A percentile compares a stretch with the other conserved stretches of the same genome.
Conservation (phyloP, 1,140 invertebrate genomes). For the Stratiolaelaps scimitus region DNA sequence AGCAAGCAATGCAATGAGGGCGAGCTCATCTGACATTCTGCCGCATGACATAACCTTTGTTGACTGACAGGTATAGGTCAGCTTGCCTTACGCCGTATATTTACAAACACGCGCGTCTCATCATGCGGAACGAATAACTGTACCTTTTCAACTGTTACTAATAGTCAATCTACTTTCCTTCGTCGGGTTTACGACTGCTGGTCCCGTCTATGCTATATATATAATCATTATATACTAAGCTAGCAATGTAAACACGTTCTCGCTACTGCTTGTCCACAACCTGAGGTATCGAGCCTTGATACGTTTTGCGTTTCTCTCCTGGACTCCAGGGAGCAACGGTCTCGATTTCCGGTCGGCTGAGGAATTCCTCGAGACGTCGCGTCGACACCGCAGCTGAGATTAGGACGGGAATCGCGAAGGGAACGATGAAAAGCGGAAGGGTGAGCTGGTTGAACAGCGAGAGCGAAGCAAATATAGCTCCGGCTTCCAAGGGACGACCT, state of each 20-base stretch:
- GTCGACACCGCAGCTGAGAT: slow-evolving; percentile 60
- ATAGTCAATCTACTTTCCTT: too few species aligned
- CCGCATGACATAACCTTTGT: too few species aligned
- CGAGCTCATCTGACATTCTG: not conserved
- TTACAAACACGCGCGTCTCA: too few species aligned
- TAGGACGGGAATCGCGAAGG: slow-evolving; percentile 60
- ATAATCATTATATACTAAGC: too few species aligned
- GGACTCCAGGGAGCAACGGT: slow-evolving; percentile 33
- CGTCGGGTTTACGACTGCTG: too few species aligned
- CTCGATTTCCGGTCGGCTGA: slow-evolving; percentile 52
- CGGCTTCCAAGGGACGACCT: slow-evolving; percentile 49
- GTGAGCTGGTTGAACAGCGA: slow-evolving; percentile 66
- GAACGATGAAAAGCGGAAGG: slow-evolving; percentile 62
- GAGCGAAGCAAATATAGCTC: slow-evolving; percentile 58
- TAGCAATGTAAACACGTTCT: too few species aligned
- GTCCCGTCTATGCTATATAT: too few species aligned
- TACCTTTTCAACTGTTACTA: too few species aligned
- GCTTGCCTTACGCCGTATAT: too few species aligned
- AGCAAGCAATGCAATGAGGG: not conserved
- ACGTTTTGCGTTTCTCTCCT: slow-evolving; percentile 32
- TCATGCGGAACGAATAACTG: too few species aligned
- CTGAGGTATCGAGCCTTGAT: slow-evolving; percentile 33
- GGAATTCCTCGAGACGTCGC: slow-evolving; percentile 52
- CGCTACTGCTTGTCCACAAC: slow-evolving; percentile 21
- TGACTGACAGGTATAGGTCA: too few species aligned